Percentiles rank a stretch among this genome's conserved stretches.
Conservation (phyloP, 2,888 invertebrate species). For the Polylopha cassiicola region DNA sequence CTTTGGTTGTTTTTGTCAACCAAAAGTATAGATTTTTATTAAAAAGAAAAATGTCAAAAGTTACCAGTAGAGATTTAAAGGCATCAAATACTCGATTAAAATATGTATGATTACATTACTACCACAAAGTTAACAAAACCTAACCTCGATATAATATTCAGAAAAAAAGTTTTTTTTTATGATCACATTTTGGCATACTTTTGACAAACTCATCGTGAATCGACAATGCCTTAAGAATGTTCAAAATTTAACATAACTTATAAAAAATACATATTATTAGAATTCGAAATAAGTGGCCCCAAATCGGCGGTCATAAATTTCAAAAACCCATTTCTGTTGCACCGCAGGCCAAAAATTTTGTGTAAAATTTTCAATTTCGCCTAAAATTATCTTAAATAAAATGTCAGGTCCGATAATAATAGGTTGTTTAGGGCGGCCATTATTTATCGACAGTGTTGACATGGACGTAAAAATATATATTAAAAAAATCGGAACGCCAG, state of each 20-base stretch:
- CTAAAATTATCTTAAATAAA: conserved; percentile 63
- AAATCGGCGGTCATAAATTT: conserved; percentile 56
- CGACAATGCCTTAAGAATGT: conserved; percentile 46
- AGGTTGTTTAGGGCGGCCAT: conserved; percentile 65
- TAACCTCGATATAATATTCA: too few species aligned
- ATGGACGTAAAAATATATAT: conserved; percentile 54
- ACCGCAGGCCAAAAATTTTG: conserved; percentile 61
- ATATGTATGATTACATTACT: too few species aligned
- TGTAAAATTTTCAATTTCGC: conserved; percentile 63
- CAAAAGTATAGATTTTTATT: too few species aligned
- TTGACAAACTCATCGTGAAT: too few species aligned
- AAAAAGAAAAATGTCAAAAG: too few species aligned
- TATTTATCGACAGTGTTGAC: conserved; percentile 72
- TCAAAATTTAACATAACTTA: conserved; percentile 31
- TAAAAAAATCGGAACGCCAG: conserved; percentile 56
- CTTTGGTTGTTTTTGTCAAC: too few species aligned
- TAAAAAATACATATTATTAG: conserved; percentile 18
- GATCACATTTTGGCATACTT: too few species aligned
- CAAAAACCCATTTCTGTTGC: conserved; percentile 53
- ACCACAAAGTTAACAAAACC: too few species aligned
- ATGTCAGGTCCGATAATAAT: conserved; percentile 70
- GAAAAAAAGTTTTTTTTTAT: too few species aligned
- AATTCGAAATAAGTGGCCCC: conserved; percentile 27
- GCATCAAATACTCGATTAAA: background rate
- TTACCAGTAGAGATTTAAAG: too few species aligned